Evolutionary conservation across 2,797 vertebrate species (phyloP), one percentile per base, ranked within the genome.

Genomic region (Nannoperca obscura): DNA sequence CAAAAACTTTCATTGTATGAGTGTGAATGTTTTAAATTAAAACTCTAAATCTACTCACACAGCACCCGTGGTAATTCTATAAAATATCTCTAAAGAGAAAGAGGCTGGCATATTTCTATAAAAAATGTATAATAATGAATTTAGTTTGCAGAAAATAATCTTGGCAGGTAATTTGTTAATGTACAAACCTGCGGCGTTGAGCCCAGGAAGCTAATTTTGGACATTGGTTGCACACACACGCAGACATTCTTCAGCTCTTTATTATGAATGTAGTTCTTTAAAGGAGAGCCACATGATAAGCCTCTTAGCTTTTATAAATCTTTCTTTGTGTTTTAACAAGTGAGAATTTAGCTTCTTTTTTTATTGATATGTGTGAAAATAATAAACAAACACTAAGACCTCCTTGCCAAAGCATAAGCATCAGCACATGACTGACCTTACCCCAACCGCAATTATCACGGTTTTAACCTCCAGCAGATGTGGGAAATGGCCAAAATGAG

Each of bases 101-200:
- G 3, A 22, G 10, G 34, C 4, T 40, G 42, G 44, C 36, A 50
- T 60, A 3, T 64, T 32, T 55, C 14, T 34, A 61, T 46, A 14
- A 81, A 75, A 63, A 77, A 64, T 32, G 4, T 17, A 40, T 73
- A 5, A 50, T 52, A n/a, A 69, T 71, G 34, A 6, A 75, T 84
- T 77, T 63, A 53, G 42, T 61, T 58, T 19, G 38, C 19, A 38
- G 34, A 42, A 53, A 59, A 74, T 64, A 38, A 74, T 66, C 27
- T 63, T 36, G 42, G 49, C 34, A 57, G 42, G 42, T 65, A 49
- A 10, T 34, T 73, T 61, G 50, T 68, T 14, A 24, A 70, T 74
- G 69, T 24, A 47, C 22, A 44, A 36, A 58, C 61, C 80, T 30
- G 15, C 19, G 57, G 34, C 47, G 8, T 3, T 47, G 40, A 36